Base-by-base conservation (phyloP, 1,140 invertebrate species). In the Sitodiplosis mosellana region DNA sequence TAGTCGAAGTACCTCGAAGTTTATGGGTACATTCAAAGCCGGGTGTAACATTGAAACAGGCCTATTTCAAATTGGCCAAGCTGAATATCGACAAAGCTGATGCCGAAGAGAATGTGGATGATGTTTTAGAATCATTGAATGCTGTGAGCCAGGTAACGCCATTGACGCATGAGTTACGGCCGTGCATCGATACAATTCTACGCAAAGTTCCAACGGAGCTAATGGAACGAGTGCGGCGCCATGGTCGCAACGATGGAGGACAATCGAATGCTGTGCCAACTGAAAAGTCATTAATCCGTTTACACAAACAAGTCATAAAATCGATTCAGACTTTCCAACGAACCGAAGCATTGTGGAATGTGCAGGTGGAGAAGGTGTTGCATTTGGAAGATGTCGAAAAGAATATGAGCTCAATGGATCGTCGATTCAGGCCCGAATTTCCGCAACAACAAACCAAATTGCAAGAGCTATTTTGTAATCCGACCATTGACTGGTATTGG, bases 31-130 rank as follows among this genome's bases (percentile, higher is more conserved):
- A 80, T 58, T 82, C 77, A 46, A 83, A 79, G 66, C 75, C 80
- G 51, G 81, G 80, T 45, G 84, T 87, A 54, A 80, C 78, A 22
- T 68, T 99, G 21, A 81, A 84, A 51, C 81, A 88, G 54, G 82
- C 83, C 10, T 97, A 99, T 64, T 99, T 99, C 63, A 93, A 91
- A 68, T 79, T 91, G 49, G 88, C 94, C n/a, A 98, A 98, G 69
- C 67, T 98, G 7, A 92, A 83, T 61, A 80, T 83, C n/a, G 94
- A 99, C 55, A 92, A 93, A 62, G 89, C 83, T 59, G 93, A 97
- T 67, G 89, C 93, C 11, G 92, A 97, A 69, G 94, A 98, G 69
- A 81, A 80, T 54, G 76, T 98, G 1, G 91, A 96, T 65, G 92
- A 97, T 71, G 80, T 90, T 51, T 69, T 98, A 41, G 88, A 95